These are phyloP conservation scores for Cacatua alba DNA, from an alignment of 2,113 vertebrate species.

Conservation along the genomic window DNA sequence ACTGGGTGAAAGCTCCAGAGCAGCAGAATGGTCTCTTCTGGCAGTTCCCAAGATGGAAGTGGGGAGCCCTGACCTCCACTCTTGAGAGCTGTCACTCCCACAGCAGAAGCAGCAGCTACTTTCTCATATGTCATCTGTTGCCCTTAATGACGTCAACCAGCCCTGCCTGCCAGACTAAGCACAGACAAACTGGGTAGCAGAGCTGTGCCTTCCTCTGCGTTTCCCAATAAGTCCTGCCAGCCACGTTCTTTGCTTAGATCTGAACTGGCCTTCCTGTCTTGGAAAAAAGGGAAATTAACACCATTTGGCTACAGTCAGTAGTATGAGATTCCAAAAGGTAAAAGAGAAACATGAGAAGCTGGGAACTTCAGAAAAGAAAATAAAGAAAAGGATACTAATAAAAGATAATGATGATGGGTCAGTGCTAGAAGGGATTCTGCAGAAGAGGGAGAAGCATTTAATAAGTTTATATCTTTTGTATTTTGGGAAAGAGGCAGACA, in stretches of 20 bases:
- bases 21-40: not conserved
- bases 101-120: not conserved
- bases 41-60: not conserved
- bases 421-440: not conserved
- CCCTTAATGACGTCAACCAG: not conserved
- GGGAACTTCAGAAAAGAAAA: not conserved
- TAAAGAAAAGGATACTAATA: not conserved
- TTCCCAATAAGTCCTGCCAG: not conserved
- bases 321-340: not conserved
- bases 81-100: not conserved
- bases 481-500: not conserved
- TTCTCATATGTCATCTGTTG: not conserved
- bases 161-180: not conserved
- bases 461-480: not conserved
- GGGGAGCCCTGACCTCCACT: fast-evolving
- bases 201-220: not conserved
- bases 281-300: not conserved
- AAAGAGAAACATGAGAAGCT: not conserved
- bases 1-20: not conserved
- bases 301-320: not conserved
- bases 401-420: not conserved
- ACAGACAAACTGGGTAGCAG: not conserved
- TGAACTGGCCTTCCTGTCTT: not conserved
- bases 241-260: not conserved
- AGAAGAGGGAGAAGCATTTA: not conserved